Base-by-base conservation (phyloP, 2,113 vertebrate genomes). In the Gymnobelideus leadbeateri region DNA sequence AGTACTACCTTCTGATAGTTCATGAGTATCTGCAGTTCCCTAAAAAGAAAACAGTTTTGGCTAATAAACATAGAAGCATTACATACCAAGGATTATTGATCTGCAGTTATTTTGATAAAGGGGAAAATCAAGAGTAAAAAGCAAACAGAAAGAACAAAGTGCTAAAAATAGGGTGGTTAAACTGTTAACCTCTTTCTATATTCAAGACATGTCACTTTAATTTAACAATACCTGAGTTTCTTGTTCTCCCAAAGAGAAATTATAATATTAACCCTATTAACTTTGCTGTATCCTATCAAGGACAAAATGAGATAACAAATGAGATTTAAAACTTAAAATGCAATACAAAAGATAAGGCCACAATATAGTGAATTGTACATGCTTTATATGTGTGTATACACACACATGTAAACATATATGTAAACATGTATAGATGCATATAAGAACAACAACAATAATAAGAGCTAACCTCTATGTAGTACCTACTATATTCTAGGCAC, bases 1-100 rank as follows among this genome's bases (percentile, higher is more conserved):
- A 0, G 98, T 96, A 91, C 98, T 99, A 92, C 99, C 99, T 97
- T 99, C 99, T 0, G 68, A 91, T 3, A 99, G 98, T 92, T 99
- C 99, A 0, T 90, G 93, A 19, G 95, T 97, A 96, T 99, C 99
- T 31, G 99, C 99, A 0, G 99, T 99, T 93, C 98, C 99, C 99
- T 99, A 98, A 3, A 97, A 92, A 84, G 49, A 94, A 97, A 96
- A n/a, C 43, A 43, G 14, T 43, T 84, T 51, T 51, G 37, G 54
- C 25, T 37, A 47, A 47, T 46, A 50, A 28, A 43, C 12, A 52
- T 16, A 61, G 25, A 24, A 53, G 50, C 46, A 43, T 2, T 92
- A 43, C 26, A 49, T 61, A 46, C 50, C 51, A 84, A 84, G 6
- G n/a, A 84, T 43, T 84, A 43, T 8, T 43, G 19, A 43, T 19